These are phyloP conservation scores for Tachysurus fulvidraco DNA, from an alignment of 2,113 vertebrate genomes.

Conservation along the genomic window DNA sequence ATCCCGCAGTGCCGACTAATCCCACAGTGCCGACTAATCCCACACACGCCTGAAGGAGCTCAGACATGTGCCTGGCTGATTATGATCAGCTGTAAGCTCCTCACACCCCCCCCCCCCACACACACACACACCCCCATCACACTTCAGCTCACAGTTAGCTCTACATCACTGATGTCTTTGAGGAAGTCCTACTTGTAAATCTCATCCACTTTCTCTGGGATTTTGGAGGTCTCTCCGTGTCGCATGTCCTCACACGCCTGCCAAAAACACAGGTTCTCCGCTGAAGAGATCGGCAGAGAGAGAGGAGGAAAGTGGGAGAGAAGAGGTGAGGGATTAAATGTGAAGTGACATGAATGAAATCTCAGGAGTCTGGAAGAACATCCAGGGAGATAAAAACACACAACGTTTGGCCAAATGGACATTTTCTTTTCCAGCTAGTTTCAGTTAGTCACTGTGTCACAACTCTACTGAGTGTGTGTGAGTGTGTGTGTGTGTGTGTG, in stretches of 20 bases:
- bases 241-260: slow-evolving; percentile 87
- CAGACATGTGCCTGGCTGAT: background rate
- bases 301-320: background rate
- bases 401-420: no score
- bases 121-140: no score
- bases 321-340: slow-evolving; percentile 16
- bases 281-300: slow-evolving; percentile 62
- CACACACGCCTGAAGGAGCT: background rate
- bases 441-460: background rate
- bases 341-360: background rate
- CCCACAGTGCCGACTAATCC: no score
- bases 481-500: no score
- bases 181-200: slow-evolving; percentile 82
- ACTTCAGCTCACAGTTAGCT: background rate
- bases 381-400: background rate
- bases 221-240: slow-evolving; percentile 82
- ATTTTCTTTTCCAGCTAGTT: background rate
- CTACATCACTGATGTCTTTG: background rate
- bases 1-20: no score
- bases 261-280: slow-evolving; percentile 95
- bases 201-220: slow-evolving; percentile 76
- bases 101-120: no score
- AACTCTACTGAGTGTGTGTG: no score
- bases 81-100: background rate
- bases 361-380: background rate